Percentiles rank a stretch among this genome's conserved stretches.
phyloP scores from a whole-genome alignment of 2,888 invertebrate species.

The Agrilus biguttatus region DNA sequence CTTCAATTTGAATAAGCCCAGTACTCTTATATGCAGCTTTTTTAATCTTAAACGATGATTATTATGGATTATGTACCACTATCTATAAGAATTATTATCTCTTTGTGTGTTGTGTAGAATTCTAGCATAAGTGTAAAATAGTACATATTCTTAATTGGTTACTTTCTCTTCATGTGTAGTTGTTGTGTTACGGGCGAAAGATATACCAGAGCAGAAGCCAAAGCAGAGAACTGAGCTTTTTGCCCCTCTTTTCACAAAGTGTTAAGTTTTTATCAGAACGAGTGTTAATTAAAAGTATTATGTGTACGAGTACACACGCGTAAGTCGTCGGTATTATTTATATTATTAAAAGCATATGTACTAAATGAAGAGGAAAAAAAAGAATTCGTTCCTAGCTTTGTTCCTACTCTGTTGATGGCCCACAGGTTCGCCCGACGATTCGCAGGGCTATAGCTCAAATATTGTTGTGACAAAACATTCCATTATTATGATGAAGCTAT shows the following conservation, averaged over 20 bases:
- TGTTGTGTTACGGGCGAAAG: constrained; percentile 29
- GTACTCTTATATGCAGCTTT: constrained; percentile 22
- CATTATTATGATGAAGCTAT: constrained; percentile 30
- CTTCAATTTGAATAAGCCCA: constrained; percentile 29
- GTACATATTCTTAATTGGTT: constrained; percentile 32
- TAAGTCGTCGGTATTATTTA: no score
- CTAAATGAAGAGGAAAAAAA: no score
- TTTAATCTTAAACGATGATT: constrained; percentile 18
- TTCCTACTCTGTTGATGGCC: no score
- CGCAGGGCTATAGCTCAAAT: constrained; percentile 33
- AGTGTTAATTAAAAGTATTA: no score
- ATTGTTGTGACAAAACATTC: constrained; percentile 37
- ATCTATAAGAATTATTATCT: constrained; percentile 29
- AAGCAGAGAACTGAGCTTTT: no score
- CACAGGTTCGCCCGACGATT: constrained; percentile 21
- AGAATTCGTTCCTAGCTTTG: no score
- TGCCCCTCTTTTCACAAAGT: no score
- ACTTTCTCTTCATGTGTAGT: constrained; percentile 33
- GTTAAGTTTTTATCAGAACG: no score
- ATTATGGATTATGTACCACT: constrained; percentile 27
- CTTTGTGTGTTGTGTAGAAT: constrained; percentile 36
- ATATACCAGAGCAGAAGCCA: no score
- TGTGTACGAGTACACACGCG: no score
- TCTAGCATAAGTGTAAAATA: constrained; percentile 28
- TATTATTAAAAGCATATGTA: no score